These are phyloP conservation scores for Caerostris extrusa DNA, from an alignment of 1,140 invertebrate genomes.

Conservation along the genomic window DNA sequence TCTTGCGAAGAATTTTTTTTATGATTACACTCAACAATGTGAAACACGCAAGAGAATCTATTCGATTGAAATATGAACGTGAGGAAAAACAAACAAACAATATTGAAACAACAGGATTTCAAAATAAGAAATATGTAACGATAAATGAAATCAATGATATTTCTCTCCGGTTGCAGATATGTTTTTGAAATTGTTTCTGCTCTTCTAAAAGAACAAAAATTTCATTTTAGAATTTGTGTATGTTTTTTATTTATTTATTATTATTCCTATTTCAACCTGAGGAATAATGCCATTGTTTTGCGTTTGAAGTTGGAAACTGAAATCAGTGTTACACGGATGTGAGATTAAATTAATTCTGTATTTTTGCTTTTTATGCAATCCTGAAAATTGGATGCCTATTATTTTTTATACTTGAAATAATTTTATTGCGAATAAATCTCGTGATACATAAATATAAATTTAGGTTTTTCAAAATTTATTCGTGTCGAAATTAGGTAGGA, in stretches of 20 bases:
- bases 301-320: background rate
- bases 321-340: too few relatives aligned
- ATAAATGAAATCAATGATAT: conserved; percentile 46
- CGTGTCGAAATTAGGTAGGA: too few relatives aligned
- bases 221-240: background rate
- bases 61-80: conserved; percentile 17
- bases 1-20: background rate
- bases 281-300: background rate
- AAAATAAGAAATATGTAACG: conserved; percentile 34
- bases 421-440: too few relatives aligned
- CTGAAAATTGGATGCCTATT: too few relatives aligned
- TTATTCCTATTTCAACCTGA: too few relatives aligned
- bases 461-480: too few relatives aligned
- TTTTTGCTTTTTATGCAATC: too few relatives aligned
- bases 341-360: too few relatives aligned
- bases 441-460: too few relatives aligned
- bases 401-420: too few relatives aligned
- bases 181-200: conserved; percentile 1
- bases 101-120: background rate
- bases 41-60: conserved; percentile 28
- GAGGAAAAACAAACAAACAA: background rate
- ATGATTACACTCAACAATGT: background rate
- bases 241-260: background rate
- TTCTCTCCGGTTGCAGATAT: background rate
- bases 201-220: background rate